phyloP scores from a whole-genome alignment of 1,140 invertebrate genomes.

The Pachypsylla venusta region DNA sequence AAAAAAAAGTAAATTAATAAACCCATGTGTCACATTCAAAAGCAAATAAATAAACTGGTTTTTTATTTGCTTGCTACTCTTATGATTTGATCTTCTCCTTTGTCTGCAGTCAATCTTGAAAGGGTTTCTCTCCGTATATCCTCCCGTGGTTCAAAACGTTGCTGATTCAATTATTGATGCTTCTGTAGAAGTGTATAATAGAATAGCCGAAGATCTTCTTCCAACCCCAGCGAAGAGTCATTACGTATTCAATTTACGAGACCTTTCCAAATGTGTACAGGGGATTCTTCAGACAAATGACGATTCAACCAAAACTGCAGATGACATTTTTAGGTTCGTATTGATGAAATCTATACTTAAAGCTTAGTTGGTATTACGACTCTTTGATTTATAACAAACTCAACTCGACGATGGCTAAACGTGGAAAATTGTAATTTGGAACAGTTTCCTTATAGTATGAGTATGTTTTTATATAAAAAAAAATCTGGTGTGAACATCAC shows the following conservation, averaged over 20 bases:
- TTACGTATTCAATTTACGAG: conserved; percentile 80
- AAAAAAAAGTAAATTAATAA: no score
- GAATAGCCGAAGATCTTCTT: conserved; percentile 58
- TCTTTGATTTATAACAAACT: no score
- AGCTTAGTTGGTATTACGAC: no score
- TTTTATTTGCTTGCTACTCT: no score
- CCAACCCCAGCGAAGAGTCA: conserved; percentile 80
- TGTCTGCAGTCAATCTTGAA: conserved; percentile 44
- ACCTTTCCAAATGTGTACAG: conserved; percentile 79
- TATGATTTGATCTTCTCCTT: conserved; percentile 10
- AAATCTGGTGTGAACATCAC: no score
- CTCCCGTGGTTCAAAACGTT: conserved; percentile 48
- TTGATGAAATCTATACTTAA: background rate
- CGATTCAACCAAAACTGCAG: conserved; percentile 42
- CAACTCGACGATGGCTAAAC: no score
- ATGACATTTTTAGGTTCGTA: conserved; percentile 42
- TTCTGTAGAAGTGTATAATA: conserved; percentile 62
- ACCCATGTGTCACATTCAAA: no score
- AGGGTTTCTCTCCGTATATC: conserved; percentile 63
- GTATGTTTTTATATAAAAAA: no score
- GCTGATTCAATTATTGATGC: conserved; percentile 57
- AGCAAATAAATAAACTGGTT: no score
- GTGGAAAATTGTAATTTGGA: no score
- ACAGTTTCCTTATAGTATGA: no score
- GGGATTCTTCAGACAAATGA: conserved; percentile 61